phyloP scores from a whole-genome alignment of 2,113 vertebrate genomes.

The Rhodinocichla rosea region DNA sequence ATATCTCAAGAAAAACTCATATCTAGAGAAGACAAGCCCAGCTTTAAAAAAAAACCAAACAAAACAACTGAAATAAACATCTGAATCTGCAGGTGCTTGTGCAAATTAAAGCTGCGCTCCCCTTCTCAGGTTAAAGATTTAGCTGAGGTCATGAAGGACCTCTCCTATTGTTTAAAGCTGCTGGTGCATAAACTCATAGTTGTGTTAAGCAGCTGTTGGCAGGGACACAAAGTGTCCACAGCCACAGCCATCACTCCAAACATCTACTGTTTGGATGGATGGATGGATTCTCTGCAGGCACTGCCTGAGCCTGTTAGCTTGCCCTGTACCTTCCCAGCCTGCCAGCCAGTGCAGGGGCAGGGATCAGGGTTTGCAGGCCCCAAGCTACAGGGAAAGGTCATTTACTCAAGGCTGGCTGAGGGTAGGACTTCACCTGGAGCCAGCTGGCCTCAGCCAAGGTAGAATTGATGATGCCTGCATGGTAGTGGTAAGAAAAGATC shows the following conservation, averaged over 20 bases:
- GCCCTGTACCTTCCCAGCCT: not conserved
- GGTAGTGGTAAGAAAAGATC: not conserved
- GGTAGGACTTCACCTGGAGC: not conserved
- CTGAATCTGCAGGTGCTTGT: not conserved
- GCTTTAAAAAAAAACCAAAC: not conserved
- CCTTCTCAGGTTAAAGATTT: not conserved
- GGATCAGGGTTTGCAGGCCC: not conserved
- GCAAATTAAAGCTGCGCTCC: not conserved
- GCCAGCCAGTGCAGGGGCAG: fast-evolving
- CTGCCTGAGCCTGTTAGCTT: not conserved
- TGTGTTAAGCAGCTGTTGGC: conserved; percentile 36
- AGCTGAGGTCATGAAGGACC: not conserved
- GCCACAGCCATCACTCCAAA: conserved; percentile 10
- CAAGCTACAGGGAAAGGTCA: not conserved
- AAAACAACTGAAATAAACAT: not conserved
- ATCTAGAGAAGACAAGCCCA: conserved; percentile 25
- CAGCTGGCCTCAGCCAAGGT: not conserved
- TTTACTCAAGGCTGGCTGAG: not conserved
- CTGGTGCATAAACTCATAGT: conserved; percentile 14
- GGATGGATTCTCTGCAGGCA: not conserved
- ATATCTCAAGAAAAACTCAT: conserved; percentile 17
- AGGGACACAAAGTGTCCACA: conserved; percentile 17
- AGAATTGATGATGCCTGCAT: not conserved
- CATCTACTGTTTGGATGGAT: conserved; percentile 12
- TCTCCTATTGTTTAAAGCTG: conserved; percentile 54